Percentiles rank a stretch among this genome's conserved stretches.
phyloP scores from a whole-genome alignment of 2,888 invertebrate genomes.

The Polydrusus pterygomalis region DNA sequence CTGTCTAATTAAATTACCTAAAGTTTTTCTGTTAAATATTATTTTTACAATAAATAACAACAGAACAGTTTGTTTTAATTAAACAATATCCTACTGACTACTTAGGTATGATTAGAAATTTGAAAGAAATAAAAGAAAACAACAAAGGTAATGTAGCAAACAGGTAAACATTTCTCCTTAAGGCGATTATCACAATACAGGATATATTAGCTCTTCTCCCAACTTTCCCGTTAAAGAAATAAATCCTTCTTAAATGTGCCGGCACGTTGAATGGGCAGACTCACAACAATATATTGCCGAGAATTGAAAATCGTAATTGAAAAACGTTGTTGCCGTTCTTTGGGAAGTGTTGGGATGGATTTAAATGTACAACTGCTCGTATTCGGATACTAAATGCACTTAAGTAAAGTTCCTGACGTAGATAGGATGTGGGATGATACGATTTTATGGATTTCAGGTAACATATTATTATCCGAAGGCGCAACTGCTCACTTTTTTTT shows the following conservation, averaged over 20 bases:
- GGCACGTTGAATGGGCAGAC: slow-evolving; percentile 16
- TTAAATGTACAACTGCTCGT: slow-evolving; percentile 37
- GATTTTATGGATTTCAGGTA: slow-evolving; percentile 8
- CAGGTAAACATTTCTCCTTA: not conserved
- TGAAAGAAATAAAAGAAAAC: no score
- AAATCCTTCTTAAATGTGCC: slow-evolving; percentile 21
- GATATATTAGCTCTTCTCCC: slow-evolving; percentile 13
- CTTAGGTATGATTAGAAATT: no score
- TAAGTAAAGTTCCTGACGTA: slow-evolving; percentile 12
- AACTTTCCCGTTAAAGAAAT: slow-evolving; percentile 19
- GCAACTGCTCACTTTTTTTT: not conserved
- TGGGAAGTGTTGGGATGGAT: slow-evolving; percentile 17
- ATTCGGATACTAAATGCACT: slow-evolving; percentile 31
- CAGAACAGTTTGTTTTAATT: no score
- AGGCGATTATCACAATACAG: slow-evolving; percentile 6
- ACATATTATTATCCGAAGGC: not conserved
- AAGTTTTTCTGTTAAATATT: no score
- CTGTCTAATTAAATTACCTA: no score
- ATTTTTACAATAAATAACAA: no score
- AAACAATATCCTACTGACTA: no score
- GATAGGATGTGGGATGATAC: not conserved
- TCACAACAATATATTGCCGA: slow-evolving; percentile 19
- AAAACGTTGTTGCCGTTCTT: slow-evolving; percentile 35
- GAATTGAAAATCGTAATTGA: slow-evolving; percentile 39
- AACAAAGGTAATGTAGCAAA: not conserved